Base-by-base conservation (phyloP, 92 coral and sea anemone species). In the Phenganax subtilis region DNA sequence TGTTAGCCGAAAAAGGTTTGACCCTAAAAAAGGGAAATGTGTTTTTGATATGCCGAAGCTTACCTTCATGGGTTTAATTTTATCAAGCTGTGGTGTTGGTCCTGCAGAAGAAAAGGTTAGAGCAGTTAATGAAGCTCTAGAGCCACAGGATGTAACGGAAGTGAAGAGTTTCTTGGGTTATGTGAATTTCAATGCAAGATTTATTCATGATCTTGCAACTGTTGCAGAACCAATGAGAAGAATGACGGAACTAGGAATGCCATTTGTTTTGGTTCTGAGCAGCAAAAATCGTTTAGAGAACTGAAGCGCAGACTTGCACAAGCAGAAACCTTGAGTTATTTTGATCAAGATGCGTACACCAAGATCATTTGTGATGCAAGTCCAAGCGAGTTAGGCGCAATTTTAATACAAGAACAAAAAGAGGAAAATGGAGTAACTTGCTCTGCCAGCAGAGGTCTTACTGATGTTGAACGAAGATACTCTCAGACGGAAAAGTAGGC, bases 61-160 rank as follows among this genome's bases (percentile, higher is more conserved):
- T 30, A 68, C 69, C 14, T 81, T 89, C 66, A 70, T 84, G 81
- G 88, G 90, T 12, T 52, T 75, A 11, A 61, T 77, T 12, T 66
- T 87, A 51, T 87, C 88, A 28, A 63, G 44, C 8, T 25, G 60
- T 12, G 90, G 90, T 57, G 82, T 85, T 56, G 89, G 75, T 51
- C 90, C 85, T 11, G 69, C 84, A n/a, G 90, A 87, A 75, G 75
- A 82, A 71, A 87, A 85, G 81, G 89, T 87, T 17, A 75, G 80
- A 80, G 89, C 85, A 63, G 87, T 87, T 12, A 63, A 1, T 8
- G 68, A 82, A 62, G 87, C 88, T 7, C 27, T 85, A 12, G 82
- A 75, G 65, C 84, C 88, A 44, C 60, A 85, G 57, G 75, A 75
- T 57, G 85, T 63, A 25, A 30, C 88, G 54, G 88, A 87, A 28